Evolutionary conservation across 1,140 invertebrate species (phyloP).

Genomic region (Drosophila asahinai): DNA sequence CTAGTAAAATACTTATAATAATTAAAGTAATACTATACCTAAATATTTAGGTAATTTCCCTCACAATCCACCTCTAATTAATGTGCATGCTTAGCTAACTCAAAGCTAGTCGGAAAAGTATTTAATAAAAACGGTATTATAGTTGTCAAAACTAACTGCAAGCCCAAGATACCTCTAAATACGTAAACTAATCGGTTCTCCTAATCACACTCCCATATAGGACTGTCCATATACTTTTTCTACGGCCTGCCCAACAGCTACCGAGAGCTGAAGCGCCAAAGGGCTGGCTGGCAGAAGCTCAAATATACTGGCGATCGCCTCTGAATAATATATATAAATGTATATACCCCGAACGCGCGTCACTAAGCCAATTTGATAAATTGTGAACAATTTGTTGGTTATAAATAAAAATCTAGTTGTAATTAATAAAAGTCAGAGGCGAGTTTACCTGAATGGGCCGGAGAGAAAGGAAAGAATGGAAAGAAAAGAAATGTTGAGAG

Average conservation of each 20-base stretch:
- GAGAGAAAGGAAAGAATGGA: slow-evolving; percentile 15
- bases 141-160: slow-evolving; percentile 18
- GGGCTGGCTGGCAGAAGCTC: slow-evolving; percentile 80
- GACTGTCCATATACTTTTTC: slow-evolving; percentile 80
- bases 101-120: slow-evolving; percentile 46
- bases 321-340: slow-evolving; percentile 32
- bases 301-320: slow-evolving; percentile 74
- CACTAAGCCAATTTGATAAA: slow-evolving; percentile 75
- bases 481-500: slow-evolving; percentile 64
- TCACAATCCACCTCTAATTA: slow-evolving; percentile 22
- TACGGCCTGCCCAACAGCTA: slow-evolving; percentile 84
- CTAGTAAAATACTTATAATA: no score
- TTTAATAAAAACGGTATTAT: slow-evolving; percentile 37
- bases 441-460: slow-evolving; percentile 37
- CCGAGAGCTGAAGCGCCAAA: slow-evolving; percentile 74
- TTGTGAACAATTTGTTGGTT: slow-evolving; percentile 77
- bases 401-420: slow-evolving; percentile 81
- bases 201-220: slow-evolving; percentile 28
- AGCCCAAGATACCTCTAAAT: slow-evolving; percentile 11
- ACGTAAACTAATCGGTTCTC: slow-evolving; percentile 33
- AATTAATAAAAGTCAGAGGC: slow-evolving; percentile 79
- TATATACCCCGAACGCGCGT: slow-evolving; percentile 36
- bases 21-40: no score
- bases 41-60: neutral
- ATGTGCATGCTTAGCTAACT: slow-evolving; percentile 39